Conservation (phyloP, 2,113 vertebrate species). For the Aegotheles bennettii region DNA sequence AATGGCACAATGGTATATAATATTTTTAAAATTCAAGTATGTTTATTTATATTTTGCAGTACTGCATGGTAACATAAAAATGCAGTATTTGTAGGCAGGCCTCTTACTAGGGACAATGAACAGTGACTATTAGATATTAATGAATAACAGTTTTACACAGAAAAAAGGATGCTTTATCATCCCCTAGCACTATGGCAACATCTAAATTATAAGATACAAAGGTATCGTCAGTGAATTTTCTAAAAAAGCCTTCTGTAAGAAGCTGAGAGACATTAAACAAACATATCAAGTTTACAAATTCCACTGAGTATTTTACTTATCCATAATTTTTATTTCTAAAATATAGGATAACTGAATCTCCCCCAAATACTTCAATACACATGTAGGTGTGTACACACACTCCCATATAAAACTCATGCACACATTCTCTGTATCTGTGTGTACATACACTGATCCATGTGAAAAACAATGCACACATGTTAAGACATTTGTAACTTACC, state of each 20-base stretch:
- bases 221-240: not conserved
- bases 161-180: not conserved
- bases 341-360: not conserved
- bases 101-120: not conserved
- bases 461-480: not conserved
- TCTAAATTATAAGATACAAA: not conserved
- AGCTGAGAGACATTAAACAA: not conserved
- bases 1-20: not conserved
- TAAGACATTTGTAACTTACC: slow-evolving; percentile 67
- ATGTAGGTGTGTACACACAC: not conserved
- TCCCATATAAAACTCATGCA: not conserved
- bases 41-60: not conserved
- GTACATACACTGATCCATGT: not conserved
- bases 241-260: not conserved
- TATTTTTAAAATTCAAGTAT: not conserved
- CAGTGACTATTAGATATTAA: not conserved
- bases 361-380: not conserved
- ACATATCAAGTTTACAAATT: not conserved
- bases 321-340: not conserved
- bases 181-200: not conserved
- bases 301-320: not conserved
- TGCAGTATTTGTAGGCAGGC: not conserved
- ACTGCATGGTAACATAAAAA: not conserved
- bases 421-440: not conserved
- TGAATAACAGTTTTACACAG: not conserved